These are phyloP conservation scores for Tetragonisca angustula DNA, from an alignment of 2,888 invertebrate genomes.

Conservation along the genomic window DNA sequence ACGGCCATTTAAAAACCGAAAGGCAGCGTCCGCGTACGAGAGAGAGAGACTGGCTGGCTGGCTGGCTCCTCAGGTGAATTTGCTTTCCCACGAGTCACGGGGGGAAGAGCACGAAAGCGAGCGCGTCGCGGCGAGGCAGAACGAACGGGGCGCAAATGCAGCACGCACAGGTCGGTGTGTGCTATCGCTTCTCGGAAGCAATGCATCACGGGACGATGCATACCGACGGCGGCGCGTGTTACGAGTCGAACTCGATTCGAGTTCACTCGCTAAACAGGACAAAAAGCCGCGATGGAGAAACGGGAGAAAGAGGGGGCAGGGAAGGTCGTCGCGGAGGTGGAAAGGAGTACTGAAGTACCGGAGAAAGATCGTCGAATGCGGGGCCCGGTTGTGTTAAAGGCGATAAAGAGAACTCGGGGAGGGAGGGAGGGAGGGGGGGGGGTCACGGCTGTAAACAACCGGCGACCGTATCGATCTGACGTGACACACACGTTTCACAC, in stretches of 20 bases:
- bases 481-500: slow-evolving; percentile 21
- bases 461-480: slow-evolving; percentile 64
- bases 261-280: slow-evolving; percentile 56
- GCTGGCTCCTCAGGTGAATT: neutral
- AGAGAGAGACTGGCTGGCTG: neutral
- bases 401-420: slow-evolving; percentile 49
- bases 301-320: no score
- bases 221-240: slow-evolving; percentile 61
- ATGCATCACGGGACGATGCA: slow-evolving; percentile 65
- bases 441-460: slow-evolving; percentile 63
- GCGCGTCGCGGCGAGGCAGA: slow-evolving; percentile 6
- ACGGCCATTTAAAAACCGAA: neutral
- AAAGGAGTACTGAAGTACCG: neutral
- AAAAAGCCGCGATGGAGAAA: slow-evolving; percentile 24
- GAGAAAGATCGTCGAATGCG: slow-evolving; percentile 8
- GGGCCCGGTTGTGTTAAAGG: slow-evolving; percentile 8
- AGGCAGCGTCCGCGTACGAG: neutral
- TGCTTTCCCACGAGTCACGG: slow-evolving; percentile 26
- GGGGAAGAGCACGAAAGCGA: slow-evolving; percentile 25
- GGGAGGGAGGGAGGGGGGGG: neutral
- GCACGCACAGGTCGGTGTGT: slow-evolving; percentile 25
- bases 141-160: slow-evolving; percentile 8
- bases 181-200: slow-evolving; percentile 75
- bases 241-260: slow-evolving; percentile 59
- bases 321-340: slow-evolving; percentile 33